Conservation (phyloP, 92 coral and sea anemone genomes). For the Zoanthus solanderi region DNA sequence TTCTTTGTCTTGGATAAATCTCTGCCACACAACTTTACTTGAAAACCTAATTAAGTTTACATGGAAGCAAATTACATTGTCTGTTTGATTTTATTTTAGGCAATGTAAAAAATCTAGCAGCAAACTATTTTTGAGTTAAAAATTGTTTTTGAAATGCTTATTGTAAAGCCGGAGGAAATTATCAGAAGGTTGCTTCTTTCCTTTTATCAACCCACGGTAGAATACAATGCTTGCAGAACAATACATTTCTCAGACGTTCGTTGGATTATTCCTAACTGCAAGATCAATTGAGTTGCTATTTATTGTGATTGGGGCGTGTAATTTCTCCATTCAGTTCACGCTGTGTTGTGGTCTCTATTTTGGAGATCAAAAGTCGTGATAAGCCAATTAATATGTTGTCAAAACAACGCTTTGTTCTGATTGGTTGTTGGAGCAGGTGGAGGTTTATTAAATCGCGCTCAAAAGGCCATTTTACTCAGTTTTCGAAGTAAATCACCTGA, state of each 20-base stretch:
- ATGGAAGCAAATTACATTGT: background rate
- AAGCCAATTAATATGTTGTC: slow-evolving; percentile 97
- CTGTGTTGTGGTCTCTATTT: slow-evolving; percentile 79
- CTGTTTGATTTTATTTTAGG: background rate
- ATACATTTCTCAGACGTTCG: background rate
- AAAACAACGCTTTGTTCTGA: slow-evolving; percentile 85
- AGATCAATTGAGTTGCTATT: slow-evolving; percentile 51
- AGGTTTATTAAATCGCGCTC: slow-evolving; percentile 91
- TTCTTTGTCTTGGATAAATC: background rate
- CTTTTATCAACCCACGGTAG: background rate
- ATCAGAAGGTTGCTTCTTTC: background rate
- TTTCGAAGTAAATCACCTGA: slow-evolving; percentile 37
- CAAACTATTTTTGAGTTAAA: background rate
- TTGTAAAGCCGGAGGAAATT: background rate
- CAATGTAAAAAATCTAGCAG: background rate
- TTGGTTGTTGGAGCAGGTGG: slow-evolving; percentile 93
- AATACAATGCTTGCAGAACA: background rate
- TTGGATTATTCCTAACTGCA: slow-evolving; percentile 3
- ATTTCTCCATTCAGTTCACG: slow-evolving; percentile 72
- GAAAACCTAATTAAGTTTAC: background rate
- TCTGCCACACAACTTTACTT: background rate
- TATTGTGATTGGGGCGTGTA: slow-evolving; percentile 54
- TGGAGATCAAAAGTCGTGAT: slow-evolving; percentile 91
- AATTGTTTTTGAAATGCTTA: background rate
- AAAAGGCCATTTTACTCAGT: slow-evolving; percentile 78